These are phyloP conservation scores for Pogonus chalceus DNA, from an alignment of 1,140 invertebrate species.

Conservation along the genomic window DNA sequence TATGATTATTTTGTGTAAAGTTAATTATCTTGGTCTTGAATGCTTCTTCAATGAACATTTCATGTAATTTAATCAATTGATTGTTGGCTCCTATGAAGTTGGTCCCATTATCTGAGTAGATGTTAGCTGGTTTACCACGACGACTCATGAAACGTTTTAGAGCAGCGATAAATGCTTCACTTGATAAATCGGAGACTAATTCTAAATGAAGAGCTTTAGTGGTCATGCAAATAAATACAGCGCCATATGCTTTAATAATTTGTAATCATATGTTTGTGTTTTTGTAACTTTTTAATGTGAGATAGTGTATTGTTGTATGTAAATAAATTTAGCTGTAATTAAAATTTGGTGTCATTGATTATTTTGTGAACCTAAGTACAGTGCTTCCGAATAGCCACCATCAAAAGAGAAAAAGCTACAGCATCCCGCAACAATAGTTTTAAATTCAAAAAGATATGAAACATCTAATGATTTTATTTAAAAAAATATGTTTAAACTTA, in stretches of 20 bases:
- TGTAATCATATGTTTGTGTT: no score
- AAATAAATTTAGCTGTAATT: no score
- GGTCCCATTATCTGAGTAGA: slow-evolving; percentile 15
- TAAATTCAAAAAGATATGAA: no score
- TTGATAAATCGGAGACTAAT: slow-evolving; percentile 17
- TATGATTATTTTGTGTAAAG: not conserved
- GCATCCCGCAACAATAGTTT: no score
- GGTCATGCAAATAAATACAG: slow-evolving; percentile 5
- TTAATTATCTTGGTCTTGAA: not conserved
- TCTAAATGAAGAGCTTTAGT: slow-evolving; percentile 24
- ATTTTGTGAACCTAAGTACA: no score
- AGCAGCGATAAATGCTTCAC: slow-evolving; percentile 19
- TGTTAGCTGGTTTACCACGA: slow-evolving; percentile 11
- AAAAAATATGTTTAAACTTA: no score
- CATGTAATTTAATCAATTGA: not conserved
- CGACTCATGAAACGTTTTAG: slow-evolving; percentile 23
- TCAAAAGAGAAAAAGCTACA: no score
- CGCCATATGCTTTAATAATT: slow-evolving; percentile 18
- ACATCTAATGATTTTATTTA: no score
- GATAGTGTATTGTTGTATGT: no score
- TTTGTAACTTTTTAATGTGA: no score
- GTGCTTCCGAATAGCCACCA: no score
- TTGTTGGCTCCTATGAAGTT: slow-evolving; percentile 12
- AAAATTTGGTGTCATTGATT: no score
- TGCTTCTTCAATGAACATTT: not conserved